Base-by-base conservation (phyloP, 64 coral and sea anemone species). In the Pocillopora damicornis region DNA sequence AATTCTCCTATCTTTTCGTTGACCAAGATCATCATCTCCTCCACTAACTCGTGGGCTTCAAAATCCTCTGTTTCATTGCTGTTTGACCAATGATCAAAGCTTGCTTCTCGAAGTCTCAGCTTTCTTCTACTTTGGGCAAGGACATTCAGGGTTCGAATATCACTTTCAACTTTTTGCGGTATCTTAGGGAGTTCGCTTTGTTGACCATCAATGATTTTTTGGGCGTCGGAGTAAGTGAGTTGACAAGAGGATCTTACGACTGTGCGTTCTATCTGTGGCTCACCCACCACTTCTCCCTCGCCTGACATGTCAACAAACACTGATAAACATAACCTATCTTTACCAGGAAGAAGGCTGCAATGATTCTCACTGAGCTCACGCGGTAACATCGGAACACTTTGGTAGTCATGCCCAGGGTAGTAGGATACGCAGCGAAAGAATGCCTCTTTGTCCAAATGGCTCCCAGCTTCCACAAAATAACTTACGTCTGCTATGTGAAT, bases 21-120 rank as follows among this genome's bases (percentile, higher is more conserved):
- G 45, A 88, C 88, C 23, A 98, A 60, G 35, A 98, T 60, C 96
- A 98, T 95, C 23, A 98, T 87, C 30, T 98, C 96, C 57, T 95
- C 93, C 5, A 98, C 83, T 42, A 98, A 79, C 65, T 95, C 93
- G 75, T 98, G 96, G 57, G 96, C 93, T 51, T 94, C 88, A 67
- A 83, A 79, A 23, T 86, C 74, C 62, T 90, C 65, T 0, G 63
- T 35, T 60, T 83, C 38, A 83, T 83, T 2, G 20, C 67, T 76
- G 35, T 72, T 57, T 36, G 62, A 37, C 61, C 89, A 90, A 69
- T 92, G 91, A 45, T 93, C 77, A 37, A 89, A 84, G 9, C 71
- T 30, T 35, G 77, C 94, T 45, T 87, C 91, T 36, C 77, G n/a
- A 5, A 92, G 34, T 16, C 94, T 83, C 1, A 15, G 35, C 9